Conservation (phyloP, 2,113 vertebrate species). For the Pimephales promelas region DNA sequence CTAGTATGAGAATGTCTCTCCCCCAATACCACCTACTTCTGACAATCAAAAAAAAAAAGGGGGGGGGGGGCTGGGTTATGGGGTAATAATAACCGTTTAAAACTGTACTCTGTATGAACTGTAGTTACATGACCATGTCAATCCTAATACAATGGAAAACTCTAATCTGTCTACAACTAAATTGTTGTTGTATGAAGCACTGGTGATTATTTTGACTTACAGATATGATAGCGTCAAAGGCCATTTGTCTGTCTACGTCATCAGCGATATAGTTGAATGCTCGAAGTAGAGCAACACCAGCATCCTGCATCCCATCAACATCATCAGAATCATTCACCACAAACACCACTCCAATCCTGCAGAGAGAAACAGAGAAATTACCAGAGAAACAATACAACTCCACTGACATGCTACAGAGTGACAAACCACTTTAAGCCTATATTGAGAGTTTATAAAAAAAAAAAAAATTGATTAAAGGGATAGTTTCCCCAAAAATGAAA, state of each 20-base stretch:
- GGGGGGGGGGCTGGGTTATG: no score
- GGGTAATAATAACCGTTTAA: no score
- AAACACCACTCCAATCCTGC: slow-evolving; percentile 89
- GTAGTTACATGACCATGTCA: no score
- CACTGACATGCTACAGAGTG: background rate
- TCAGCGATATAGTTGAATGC: slow-evolving; percentile 92
- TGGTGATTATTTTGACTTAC: slow-evolving; percentile 73
- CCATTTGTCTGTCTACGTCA: slow-evolving; percentile 86
- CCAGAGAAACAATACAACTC: background rate
- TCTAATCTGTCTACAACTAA: background rate
- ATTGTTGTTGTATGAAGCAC: background rate
- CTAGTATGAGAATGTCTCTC: no score
- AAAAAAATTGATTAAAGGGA: no score
- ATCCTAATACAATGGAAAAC: no score
- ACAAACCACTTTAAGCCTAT: background rate
- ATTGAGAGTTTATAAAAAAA: no score
- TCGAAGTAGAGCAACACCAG: slow-evolving; percentile 89
- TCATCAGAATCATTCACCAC: slow-evolving; percentile 90
- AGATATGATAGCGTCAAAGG: slow-evolving; percentile 87
- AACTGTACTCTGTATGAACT: no score
- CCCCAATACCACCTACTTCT: no score
- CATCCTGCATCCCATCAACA: slow-evolving; percentile 88
- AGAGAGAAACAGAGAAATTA: slow-evolving; percentile 35
- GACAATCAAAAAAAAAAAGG: no score
- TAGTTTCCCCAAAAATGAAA: no score